phyloP scores from a whole-genome alignment of 2,797 vertebrate genomes.

The Poeciliopsis paucimaculata region DNA sequence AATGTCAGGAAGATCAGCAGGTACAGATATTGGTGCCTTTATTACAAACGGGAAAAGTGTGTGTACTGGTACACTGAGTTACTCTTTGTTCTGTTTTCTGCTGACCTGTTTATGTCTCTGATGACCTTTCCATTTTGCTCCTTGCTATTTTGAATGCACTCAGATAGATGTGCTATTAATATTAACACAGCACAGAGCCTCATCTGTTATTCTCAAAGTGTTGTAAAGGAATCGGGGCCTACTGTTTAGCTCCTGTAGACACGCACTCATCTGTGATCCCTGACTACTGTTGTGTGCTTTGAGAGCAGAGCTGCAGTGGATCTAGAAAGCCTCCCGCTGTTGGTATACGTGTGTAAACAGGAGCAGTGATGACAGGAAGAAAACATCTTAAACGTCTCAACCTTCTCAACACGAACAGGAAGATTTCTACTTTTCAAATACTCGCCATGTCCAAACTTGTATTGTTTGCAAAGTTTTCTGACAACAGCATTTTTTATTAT shows the following conservation, averaged over 20 bases:
- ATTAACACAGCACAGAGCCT: not conserved
- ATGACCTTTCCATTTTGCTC: constrained; percentile 2
- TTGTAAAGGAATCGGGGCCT: not conserved
- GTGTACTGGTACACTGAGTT: not conserved
- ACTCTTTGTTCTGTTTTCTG: constrained; percentile 9
- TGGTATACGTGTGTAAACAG: not conserved
- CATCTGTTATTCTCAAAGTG: not conserved
- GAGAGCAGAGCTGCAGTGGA: not conserved
- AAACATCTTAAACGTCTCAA: not conserved
- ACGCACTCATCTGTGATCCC: not conserved
- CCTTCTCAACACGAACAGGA: not conserved
- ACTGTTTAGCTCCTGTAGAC: not conserved
- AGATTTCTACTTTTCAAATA: not conserved
- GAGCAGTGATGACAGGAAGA: not conserved
- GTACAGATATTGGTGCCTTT: not conserved
- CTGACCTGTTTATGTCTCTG: constrained; percentile 1
- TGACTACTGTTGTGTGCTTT: not conserved
- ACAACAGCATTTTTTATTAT: not conserved
- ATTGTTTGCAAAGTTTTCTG: not conserved
- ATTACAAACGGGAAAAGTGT: not conserved
- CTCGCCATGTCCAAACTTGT: not conserved
- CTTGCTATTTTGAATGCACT: not conserved
- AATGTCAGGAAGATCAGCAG: constrained; percentile 1
- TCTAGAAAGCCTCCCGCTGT: not conserved
- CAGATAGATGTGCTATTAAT: constrained; percentile 9